Base-by-base conservation (phyloP, 1,140 invertebrate genomes). In the Tetramorium alpestre region DNA sequence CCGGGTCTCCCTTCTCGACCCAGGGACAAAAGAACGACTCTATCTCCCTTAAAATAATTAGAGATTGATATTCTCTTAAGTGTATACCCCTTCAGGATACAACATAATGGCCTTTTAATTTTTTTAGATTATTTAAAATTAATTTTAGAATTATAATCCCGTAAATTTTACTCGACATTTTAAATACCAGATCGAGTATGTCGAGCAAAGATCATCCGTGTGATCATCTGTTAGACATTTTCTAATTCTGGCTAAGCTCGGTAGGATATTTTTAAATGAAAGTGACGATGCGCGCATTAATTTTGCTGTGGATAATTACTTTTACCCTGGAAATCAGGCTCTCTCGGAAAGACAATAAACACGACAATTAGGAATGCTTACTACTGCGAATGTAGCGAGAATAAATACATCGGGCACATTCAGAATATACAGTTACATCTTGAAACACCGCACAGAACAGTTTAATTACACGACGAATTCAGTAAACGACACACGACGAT, bases 271-370 rank as follows among this genome's bases (percentile, higher is more conserved):
- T 41, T 69, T 70, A 81, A 69, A 41, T 28, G 3, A 33, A 54
- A 33, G 44, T 41, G 10, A 4, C 44, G 3, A 47, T 11, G 33
- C 13, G 13, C n/a, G 75, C 60, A n/a, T 67, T 16, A 33, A 49
- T 16, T 16, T 70, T 8, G 38, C n/a, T 28, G 64, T 13, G 77
- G 69, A 44, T 80, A 80, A 69, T 80, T 69, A 18, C n/a, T 54
- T 70, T 69, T 22, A 22, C 22, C 22, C 16, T 54, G 47, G 10
- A 38, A 70, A 70, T 13, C 2, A 22, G n/a, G n/a, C 33, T 38
- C 64, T 69, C 77, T n/a, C n/a, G n/a, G n/a, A n/a, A n/a, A 69
- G n/a, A 70, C 28, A 69, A 69, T 69, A 70, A 70, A 13, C 44
- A 22, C 28, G n/a, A n/a, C 13, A 51, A 80, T 69, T 69, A 80